A percentile compares a stretch with the other conserved stretches of the same genome.
Conservation (phyloP, 2,888 invertebrate genomes). For the Nemoura dubitans region DNA sequence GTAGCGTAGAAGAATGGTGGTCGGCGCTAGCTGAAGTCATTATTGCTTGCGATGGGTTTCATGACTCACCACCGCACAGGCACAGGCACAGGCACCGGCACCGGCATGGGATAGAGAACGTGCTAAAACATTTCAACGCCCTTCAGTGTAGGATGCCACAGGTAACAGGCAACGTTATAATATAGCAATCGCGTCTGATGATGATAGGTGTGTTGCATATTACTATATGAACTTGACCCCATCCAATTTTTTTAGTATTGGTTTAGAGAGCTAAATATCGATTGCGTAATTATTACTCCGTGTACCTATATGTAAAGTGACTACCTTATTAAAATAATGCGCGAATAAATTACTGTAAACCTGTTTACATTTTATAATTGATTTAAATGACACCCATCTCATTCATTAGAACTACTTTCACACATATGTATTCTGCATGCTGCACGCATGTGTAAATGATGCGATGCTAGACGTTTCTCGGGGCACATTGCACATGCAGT, state of each 20-base stretch:
- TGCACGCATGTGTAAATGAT: background rate
- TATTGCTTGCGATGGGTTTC: background rate
- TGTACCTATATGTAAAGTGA: background rate
- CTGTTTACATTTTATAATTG: constrained; percentile 25
- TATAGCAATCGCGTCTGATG: background rate
- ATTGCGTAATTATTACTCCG: background rate
- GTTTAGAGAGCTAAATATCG: background rate
- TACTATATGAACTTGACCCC: constrained; percentile 15
- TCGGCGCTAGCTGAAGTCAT: background rate
- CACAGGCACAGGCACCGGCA: no score
- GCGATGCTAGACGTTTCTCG: background rate
- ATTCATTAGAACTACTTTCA: constrained; percentile 25
- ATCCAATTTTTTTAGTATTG: background rate
- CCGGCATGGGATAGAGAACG: no score
- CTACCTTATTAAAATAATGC: constrained; percentile 18
- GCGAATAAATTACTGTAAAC: constrained; percentile 24
- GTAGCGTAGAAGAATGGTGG: background rate
- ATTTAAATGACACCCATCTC: constrained; percentile 8
- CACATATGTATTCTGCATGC: background rate
- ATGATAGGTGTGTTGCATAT: background rate
- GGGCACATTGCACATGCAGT: no score
- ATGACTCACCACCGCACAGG: constrained; percentile 18
- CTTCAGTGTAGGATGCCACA: background rate
- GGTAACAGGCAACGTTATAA: constrained; percentile 9
- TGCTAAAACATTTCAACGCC: constrained; percentile 18